Base-by-base conservation (phyloP, 2,113 vertebrate species). In the Leucopternis melanops region DNA sequence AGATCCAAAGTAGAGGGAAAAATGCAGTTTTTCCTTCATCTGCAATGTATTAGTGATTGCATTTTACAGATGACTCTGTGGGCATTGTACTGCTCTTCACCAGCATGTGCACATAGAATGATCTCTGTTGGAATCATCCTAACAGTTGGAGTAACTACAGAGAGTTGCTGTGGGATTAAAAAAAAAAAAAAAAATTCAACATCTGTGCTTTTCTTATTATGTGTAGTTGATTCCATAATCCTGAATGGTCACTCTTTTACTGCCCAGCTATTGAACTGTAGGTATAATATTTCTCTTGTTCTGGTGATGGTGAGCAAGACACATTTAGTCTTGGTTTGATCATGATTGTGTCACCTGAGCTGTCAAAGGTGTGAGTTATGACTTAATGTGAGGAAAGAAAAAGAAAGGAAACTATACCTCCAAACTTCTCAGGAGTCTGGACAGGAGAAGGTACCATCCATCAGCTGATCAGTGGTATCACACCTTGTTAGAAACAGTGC, bases 281-380 rank as follows among this genome's bases (percentile, higher is more conserved):
- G 32, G 14, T 78, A 7, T 44, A 70, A 26, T 32, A 55, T 42
- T 87, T 91, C 57, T 75, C 40, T 63, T 49, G 2, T n/a, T 69
- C 22, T 42, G 42, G 16, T 49, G n/a, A 10, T 4, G 1, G 17
- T 70, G 18, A 49, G 10, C 14, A 31, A 63, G 69, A 63, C 8
- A 11, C 1, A 1, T 47, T 92, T 58, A 61, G 19, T 36, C 29
- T 74, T 11, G 17, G 8, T 32, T 79, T 54, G 59, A 47, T 52
- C 15, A 14, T 0, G 5, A 17, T 10, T 23, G 1, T 10, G 2
- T 85, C 23, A 18, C 2, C 0, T 69, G 7, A 66, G 45, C 13
- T 73, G 45, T 27, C 7, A 14, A 49, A 88, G 45, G 13, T 32
- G 11, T 47, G 65, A 59, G 18, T 32, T 77, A 6, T 31, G n/a